Conservation (phyloP, 2,113 vertebrate genomes). For the Corythoichthys haematopterus region DNA sequence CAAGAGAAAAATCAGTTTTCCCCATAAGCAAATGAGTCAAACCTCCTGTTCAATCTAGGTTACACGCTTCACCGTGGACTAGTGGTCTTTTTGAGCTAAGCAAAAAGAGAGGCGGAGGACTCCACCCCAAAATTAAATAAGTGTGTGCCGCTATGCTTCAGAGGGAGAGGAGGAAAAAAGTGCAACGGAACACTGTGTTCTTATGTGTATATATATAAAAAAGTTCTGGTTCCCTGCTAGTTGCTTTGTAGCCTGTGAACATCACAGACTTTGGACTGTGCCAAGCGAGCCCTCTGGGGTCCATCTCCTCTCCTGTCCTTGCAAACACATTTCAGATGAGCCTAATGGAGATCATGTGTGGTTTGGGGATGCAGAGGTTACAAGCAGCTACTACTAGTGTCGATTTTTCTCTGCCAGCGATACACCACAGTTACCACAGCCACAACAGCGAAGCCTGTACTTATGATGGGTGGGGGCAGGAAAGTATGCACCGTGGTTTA, state of each 20-base stretch:
- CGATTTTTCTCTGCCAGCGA: conserved; percentile 50
- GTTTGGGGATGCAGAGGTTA: conserved; percentile 54
- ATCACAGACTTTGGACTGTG: conserved; percentile 55
- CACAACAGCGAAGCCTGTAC: conserved; percentile 54
- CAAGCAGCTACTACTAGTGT: conserved; percentile 51
- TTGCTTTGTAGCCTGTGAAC: conserved; percentile 50
- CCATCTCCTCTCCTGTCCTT: conserved; percentile 59
- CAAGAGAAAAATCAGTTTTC: conserved; percentile 69
- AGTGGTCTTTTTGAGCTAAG: conserved; percentile 67
- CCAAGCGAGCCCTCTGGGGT: conserved; percentile 60
- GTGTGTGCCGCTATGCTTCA: conserved; percentile 23
- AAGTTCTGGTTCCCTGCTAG: conserved; percentile 54
- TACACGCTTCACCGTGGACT: conserved; percentile 77
- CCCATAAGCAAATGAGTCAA: conserved; percentile 69
- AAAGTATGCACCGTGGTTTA: conserved; percentile 51
- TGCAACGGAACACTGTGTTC: conserved; percentile 63
- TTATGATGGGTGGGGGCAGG: conserved; percentile 54
- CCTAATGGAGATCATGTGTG: conserved; percentile 73
- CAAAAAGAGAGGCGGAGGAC: conserved; percentile 40
- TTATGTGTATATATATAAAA: conserved; percentile 37
- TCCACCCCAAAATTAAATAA: conserved; percentile 45
- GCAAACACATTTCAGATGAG: conserved; percentile 69
- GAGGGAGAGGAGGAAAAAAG: conserved; percentile 28
- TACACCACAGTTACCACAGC: conserved; percentile 61
- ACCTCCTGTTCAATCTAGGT: conserved; percentile 68